phyloP scores from a whole-genome alignment of 2,797 vertebrate species.

The Cynodonichthys magdalenae region DNA sequence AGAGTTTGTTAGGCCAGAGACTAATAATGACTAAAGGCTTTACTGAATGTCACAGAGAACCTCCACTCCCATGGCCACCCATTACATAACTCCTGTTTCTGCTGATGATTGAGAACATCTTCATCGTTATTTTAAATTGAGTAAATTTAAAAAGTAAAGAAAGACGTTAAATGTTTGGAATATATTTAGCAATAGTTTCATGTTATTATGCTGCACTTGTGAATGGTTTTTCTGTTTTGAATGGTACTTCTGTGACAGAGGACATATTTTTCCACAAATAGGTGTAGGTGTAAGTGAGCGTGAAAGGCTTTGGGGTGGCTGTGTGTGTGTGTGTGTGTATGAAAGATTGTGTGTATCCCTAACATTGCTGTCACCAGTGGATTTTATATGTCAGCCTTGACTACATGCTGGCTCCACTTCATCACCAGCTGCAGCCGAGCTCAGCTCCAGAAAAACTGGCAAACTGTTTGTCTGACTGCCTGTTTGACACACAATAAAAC shows the following conservation, averaged over 20 bases:
- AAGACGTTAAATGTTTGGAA: too few relatives aligned
- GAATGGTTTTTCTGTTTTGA: background rate
- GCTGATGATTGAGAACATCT: background rate
- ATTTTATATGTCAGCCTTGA: constrained; percentile 81
- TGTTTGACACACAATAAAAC: constrained; percentile 72
- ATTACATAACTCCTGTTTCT: background rate
- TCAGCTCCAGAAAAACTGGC: constrained; percentile 75
- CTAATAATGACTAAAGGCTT: constrained; percentile 19
- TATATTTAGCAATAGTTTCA: background rate
- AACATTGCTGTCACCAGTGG: constrained; percentile 71
- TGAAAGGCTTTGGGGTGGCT: constrained; percentile 7
- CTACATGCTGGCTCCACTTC: constrained; percentile 77
- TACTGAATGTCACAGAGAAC: constrained; percentile 11
- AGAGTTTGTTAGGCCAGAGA: constrained; percentile 11
- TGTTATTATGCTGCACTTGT: background rate
- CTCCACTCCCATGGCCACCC: constrained; percentile 4
- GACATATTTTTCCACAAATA: constrained; percentile 12
- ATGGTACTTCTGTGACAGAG: constrained; percentile 3
- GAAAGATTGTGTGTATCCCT: background rate
- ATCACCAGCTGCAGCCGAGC: constrained; percentile 78
- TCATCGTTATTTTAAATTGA: background rate
- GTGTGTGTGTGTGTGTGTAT: constrained; percentile 19
- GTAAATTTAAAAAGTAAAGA: too few relatives aligned
- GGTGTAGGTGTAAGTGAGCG: constrained; percentile 10
- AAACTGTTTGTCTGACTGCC: constrained; percentile 62